Evolutionary conservation across 2,888 invertebrate species (phyloP), one percentile per base, ranked within the genome.

Genomic region (Leuctra nigra): DNA sequence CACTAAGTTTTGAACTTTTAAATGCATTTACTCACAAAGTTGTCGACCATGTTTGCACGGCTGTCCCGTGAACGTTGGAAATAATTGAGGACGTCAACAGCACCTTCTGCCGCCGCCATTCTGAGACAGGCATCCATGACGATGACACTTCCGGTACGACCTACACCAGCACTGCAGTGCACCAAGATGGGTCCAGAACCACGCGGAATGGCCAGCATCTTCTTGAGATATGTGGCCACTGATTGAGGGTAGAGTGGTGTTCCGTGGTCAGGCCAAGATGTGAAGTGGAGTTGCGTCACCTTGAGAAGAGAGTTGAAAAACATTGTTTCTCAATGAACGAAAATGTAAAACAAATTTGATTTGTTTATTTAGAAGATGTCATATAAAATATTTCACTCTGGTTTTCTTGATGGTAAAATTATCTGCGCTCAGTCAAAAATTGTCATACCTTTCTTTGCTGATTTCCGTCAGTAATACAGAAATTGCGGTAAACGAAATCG

Each of bases 161-260:
- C 96, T 55, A 96, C 95, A 48, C 96, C 96, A 35, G 95, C 95
- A 72, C 87, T 87, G 74, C 95, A 95, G 73, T 95, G 95, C 22
- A 96, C 91, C 64, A 92, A 78, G 61, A 89, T 87, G 0, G 91
- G 88, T 0, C 91, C 87, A n/a, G n/a, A n/a, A n/a, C n/a, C n/a
- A n/a, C n/a, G n/a, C 58, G 33, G 69, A 65, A 33, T 73, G 67
- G 33, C 70, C 69, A 73, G 63, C 1, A 77, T 62, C 61, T 69
- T 71, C 60, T 66, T 68, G 24, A 70, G 50, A 58, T 71, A 73
- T 2, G 70, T 65, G 0, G 73, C 70, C 24, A 76, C 66, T 2
- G 72, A 69, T 48, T 68, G 67, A 1, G 68, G 65, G 56, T 69
- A 69, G n/a, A 67, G 64, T 9, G 78, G 78, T 2, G 77, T 72